A percentile compares a stretch with the other conserved stretches of the same genome.
These are phyloP conservation scores for Scaptodrosophila lebanonensis DNA, from an alignment of 1,140 invertebrate genomes.

Conservation along the genomic window DNA sequence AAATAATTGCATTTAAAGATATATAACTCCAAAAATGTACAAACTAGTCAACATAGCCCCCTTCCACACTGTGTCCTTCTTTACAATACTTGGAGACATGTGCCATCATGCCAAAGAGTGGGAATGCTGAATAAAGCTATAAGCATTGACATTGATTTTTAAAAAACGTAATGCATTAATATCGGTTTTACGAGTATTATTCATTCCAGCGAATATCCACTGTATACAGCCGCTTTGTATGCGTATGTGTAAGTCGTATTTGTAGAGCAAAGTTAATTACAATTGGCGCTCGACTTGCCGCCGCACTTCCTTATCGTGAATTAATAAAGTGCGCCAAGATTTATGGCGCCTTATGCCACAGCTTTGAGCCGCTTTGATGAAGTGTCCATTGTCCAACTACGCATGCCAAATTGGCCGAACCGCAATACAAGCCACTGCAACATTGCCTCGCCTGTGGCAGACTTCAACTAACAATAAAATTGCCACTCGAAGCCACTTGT, in stretches of 20 bases:
- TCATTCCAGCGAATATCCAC: too few species aligned
- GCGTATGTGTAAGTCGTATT: slow-evolving; percentile 7
- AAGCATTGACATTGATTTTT: too few species aligned
- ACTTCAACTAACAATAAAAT: slow-evolving; percentile 32
- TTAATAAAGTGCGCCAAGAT: slow-evolving; percentile 63
- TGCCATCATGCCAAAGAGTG: too few species aligned
- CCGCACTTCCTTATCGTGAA: slow-evolving; percentile 53
- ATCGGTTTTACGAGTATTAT: too few species aligned
- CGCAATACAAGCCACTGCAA: slow-evolving; percentile 28
- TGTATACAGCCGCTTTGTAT: background rate
- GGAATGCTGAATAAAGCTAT: too few species aligned
- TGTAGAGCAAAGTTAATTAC: slow-evolving; percentile 65
- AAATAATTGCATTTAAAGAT: too few species aligned
- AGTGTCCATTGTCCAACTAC: slow-evolving; percentile 16
- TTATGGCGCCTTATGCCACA: slow-evolving; percentile 31
- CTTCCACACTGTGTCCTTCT: too few species aligned
- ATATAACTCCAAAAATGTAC: too few species aligned
- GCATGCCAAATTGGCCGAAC: slow-evolving; percentile 20
- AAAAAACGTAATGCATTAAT: too few species aligned
- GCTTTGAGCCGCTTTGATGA: slow-evolving; percentile 14
- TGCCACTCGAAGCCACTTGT: slow-evolving; percentile 42
- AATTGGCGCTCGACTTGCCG: slow-evolving; percentile 40
- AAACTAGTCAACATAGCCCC: too few species aligned
- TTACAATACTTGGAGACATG: too few species aligned
- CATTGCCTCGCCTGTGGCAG: too few species aligned